Conservation (phyloP, 2,113 vertebrate genomes). For the Entosphenus tridentatus region DNA sequence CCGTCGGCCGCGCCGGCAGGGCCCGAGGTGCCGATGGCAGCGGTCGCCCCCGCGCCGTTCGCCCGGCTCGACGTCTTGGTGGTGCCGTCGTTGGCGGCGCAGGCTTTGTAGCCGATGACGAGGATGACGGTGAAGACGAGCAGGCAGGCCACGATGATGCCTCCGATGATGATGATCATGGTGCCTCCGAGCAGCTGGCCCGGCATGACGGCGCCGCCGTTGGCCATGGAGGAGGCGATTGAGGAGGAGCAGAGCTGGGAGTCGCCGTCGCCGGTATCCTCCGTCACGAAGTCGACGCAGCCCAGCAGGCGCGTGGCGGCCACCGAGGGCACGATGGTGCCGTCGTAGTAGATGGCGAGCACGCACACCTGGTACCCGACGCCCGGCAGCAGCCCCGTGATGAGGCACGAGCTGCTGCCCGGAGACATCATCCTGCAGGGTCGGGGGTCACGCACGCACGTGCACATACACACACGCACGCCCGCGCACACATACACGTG, state of each 20-base stretch:
- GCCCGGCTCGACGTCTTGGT: conserved; percentile 42
- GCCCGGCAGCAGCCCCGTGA: conserved; percentile 56
- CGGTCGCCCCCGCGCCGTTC: conserved; percentile 77
- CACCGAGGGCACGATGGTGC: conserved; percentile 26
- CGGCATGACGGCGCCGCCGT: conserved; percentile 45
- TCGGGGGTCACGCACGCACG: neutral
- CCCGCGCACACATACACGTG: no score
- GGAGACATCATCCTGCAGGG: conserved; percentile 61
- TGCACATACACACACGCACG: no score
- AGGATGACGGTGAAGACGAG: conserved; percentile 83
- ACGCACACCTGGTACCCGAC: conserved; percentile 68
- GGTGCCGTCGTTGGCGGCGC: conserved; percentile 34
- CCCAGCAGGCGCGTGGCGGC: conserved; percentile 49
- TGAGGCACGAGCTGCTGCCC: conserved; percentile 51
- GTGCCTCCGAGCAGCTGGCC: conserved; percentile 71
- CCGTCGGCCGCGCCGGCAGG: no score
- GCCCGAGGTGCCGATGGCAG: no score
- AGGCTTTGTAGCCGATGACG: conserved; percentile 71
- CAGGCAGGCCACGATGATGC: conserved; percentile 74
- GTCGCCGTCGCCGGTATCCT: conserved; percentile 18
- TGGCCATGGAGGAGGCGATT: conserved; percentile 17
- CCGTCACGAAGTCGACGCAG: conserved; percentile 50
- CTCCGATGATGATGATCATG: conserved; percentile 83
- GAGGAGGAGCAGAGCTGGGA: neutral
- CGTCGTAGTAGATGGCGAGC: conserved; percentile 48